Evolutionary conservation across 2,888 invertebrate species (phyloP), one percentile per base, ranked within the genome.

Genomic region (Emmelina monodactyla): DNA sequence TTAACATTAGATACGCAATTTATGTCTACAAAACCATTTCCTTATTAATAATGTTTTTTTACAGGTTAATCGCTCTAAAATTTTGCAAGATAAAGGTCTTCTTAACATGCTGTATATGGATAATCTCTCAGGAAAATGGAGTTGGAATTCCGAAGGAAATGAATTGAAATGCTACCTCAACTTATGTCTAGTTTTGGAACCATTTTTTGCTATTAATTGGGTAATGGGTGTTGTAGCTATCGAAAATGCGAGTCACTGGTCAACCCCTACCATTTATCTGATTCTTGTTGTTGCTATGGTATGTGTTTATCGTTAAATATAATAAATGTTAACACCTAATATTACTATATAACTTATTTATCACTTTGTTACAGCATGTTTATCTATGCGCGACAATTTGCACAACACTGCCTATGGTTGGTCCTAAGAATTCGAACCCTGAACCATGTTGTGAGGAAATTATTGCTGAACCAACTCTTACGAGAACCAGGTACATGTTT

Each of bases 131-230:
- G 65, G 68, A 58, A 80, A 79, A 48, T 73, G 75, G 57, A 62
- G 54, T 12, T 75, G 73, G 65, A 69, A 70, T 32, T 66, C 71
- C 0, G 82, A 84, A 54, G 78, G 84, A 25, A 80, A 82, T 36
- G 84, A 84, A 39, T 65, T 85, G 41, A 85, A 85, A 54, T 69
- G 76, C 33, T 83, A 86, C 44, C 59, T 86, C 38, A 83, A 84
- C 53, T 62, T 86, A 2, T 83, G 88, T 32, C 82, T 88, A 29
- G 82, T 86, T n/a, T 60, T 89, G 47, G 85, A 89, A 51, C 88
- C 88, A 11, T 82, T 86, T 43, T 87, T 88, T 51, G 85, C 86
- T 9, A 83, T 88, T 13, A 85, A 87, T 48, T 89, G 89, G 89
- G 88, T 88, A 46, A 83, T 88, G 62, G 87, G 87, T 1, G 88